phyloP scores from a whole-genome alignment of 2,888 invertebrate species.

The Sclerodermus sp. region DNA sequence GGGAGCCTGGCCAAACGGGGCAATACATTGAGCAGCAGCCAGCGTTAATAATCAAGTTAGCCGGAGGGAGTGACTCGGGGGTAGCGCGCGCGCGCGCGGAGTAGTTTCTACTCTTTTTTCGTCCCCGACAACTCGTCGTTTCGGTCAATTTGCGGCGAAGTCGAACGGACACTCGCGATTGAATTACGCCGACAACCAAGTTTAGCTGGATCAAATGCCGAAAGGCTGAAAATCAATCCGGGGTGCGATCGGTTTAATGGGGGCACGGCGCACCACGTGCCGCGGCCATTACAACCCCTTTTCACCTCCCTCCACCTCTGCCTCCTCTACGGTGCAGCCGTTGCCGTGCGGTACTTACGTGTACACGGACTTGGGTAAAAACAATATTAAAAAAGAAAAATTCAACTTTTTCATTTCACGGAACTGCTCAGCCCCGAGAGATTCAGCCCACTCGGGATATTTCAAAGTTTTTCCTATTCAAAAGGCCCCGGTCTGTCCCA shows the following conservation, averaged over 20 bases:
- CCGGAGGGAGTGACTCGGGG: constrained; percentile 10
- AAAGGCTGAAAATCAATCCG: constrained; percentile 48
- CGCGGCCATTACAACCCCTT: constrained; percentile 30
- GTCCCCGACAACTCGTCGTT: constrained; percentile 28
- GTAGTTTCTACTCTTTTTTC: neutral
- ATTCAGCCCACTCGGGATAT: too few relatives aligned
- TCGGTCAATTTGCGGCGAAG: constrained; percentile 51
- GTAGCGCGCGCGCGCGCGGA: neutral
- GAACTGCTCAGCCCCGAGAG: too few relatives aligned
- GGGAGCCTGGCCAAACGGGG: too few relatives aligned
- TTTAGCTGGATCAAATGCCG: constrained; percentile 44
- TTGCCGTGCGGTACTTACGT: constrained; percentile 27
- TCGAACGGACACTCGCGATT: constrained; percentile 47
- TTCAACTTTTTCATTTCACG: too few relatives aligned
- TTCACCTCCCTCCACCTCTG: constrained; percentile 2
- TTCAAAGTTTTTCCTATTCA: too few relatives aligned
- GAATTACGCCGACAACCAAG: constrained; percentile 48
- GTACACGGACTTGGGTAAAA: constrained; percentile 17
- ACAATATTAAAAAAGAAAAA: too few relatives aligned
- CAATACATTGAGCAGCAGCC: constrained; percentile 15
- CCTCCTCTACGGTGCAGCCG: neutral
- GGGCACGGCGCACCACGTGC: constrained; percentile 36
- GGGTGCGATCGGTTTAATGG: constrained; percentile 43
- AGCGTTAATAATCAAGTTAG: constrained; percentile 40
- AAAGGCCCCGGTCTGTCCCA: too few relatives aligned